A percentile compares a stretch with the other conserved stretches of the same genome.
These are phyloP conservation scores for Menidia menidia DNA, from an alignment of 2,797 vertebrate genomes.

Conservation along the genomic window DNA sequence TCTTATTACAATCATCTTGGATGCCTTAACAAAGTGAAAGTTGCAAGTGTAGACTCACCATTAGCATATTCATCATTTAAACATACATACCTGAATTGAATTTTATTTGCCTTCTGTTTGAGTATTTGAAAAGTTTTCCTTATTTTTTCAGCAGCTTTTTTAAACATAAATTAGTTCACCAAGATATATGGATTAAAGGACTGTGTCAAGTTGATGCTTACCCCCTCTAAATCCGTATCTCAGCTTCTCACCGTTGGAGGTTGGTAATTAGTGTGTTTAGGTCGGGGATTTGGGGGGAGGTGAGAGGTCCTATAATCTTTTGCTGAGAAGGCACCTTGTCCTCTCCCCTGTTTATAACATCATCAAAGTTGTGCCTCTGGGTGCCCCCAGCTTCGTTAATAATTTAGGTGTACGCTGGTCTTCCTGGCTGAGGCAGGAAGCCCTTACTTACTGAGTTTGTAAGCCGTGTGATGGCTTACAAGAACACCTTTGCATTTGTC, in stretches of 20 bases:
- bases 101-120: conserved; percentile 15
- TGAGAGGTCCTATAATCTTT: conserved; percentile 90
- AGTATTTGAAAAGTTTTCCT: conserved; percentile 16
- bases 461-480: conserved; percentile 98
- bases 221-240: conserved; percentile 53
- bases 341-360: conserved; percentile 96
- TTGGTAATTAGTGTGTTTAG: conserved; percentile 92
- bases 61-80: conserved; percentile 58
- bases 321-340: conserved; percentile 99
- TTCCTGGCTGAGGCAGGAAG: conserved; percentile 94
- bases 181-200: conserved; percentile 47
- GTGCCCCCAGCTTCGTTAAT: conserved; percentile 93
- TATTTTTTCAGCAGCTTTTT: conserved; percentile 5
- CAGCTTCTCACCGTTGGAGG: conserved; percentile 87
- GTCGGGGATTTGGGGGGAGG: conserved; percentile 83
- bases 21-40: conserved; percentile 37
- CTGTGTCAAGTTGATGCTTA: conserved; percentile 84
- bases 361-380: conserved; percentile 99
- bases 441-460: conserved; percentile 97
- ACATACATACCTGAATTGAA: conserved; percentile 24
- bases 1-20: conserved; percentile 53
- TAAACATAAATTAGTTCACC: conserved; percentile 29
- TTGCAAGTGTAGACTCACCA: conserved; percentile 44
- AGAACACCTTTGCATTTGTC: conserved; percentile 94
- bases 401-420: conserved; percentile 94